Conservation (phyloP, 2,888 invertebrate genomes). For the Tetheella fluctuosa region DNA sequence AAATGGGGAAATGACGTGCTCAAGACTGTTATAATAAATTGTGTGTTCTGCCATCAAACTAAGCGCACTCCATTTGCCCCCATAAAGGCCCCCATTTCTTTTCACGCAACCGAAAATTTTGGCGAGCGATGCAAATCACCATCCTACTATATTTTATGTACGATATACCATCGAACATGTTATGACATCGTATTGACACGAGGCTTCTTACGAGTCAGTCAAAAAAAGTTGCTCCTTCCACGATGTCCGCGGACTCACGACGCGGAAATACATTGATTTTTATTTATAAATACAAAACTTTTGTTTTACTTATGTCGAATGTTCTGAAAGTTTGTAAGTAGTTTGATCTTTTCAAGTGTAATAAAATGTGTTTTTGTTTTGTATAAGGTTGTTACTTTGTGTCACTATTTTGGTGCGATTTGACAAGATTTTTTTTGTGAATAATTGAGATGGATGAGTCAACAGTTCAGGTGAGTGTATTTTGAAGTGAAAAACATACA, state of each 20-base stretch:
- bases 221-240: slow-evolving; percentile 59
- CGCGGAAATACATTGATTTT: slow-evolving; percentile 28
- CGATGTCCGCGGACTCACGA: slow-evolving; percentile 43
- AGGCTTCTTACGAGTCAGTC: slow-evolving; percentile 57
- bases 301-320: neutral
- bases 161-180: slow-evolving; percentile 58
- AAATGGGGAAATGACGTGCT: neutral
- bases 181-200: slow-evolving; percentile 51
- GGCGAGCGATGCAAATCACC: slow-evolving; percentile 50
- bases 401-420: too few relatives aligned
- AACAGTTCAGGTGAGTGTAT: slow-evolving; percentile 1
- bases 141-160: slow-evolving; percentile 56
- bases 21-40: neutral
- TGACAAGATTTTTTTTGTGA: too few relatives aligned
- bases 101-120: slow-evolving; percentile 60
- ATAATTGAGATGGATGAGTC: neutral
- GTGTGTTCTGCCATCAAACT: slow-evolving; percentile 15
- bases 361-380: neutral
- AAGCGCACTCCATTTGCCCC: slow-evolving; percentile 21
- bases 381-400: neutral
- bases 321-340: neutral
- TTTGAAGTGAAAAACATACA: neutral
- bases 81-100: slow-evolving; percentile 30
- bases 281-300: neutral
- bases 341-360: neutral